Base-by-base conservation (phyloP, 1,140 invertebrate genomes). In the Euborellia annulipes region DNA sequence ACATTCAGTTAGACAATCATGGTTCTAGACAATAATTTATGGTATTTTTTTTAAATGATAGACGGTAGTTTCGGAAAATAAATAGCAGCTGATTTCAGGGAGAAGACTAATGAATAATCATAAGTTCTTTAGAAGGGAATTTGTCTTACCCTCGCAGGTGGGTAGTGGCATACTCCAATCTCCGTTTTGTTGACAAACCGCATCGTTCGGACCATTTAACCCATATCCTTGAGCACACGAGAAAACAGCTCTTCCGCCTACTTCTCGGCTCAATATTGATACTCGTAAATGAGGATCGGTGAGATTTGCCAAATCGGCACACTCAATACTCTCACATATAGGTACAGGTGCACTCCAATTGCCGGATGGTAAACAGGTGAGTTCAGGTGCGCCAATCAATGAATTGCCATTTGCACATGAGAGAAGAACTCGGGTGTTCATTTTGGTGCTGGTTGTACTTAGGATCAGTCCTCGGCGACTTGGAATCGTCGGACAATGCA, bases 271-370 rank as follows among this genome's bases (percentile, higher is more conserved):
- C 36, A 83, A 65, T 17, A 84, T 71, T 2, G 78, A 67, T 36
- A 82, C 77, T 34, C 75, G 66, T n/a, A 81, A 65, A 45, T 74
- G 62, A 30, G 68, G 59, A 54, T 73, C 59, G 3, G 55, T 57
- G 7, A 58, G 36, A 43, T 59, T 62, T 3, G 73, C 64, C 41
- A 82, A 72, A 52, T 83, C 79, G 8, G 79, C 78, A 59, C 81
- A 84, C 63, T 82, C 79, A 36, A 83, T 75, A 62, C 74, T 76
- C 78, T 55, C 2, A 39, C 43, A 45, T 39, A 79, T 71, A 9
- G 85, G 85, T 49, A 82, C 64, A 3, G 78, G 76, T 2, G 77
- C 72, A 54, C 79, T 85, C 85, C 85, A 90, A 57, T 84, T 85
- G 16, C 83, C 84, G 41, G 81, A 84, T 7, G 84, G 79, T 16